A percentile compares a stretch with the other conserved stretches of the same genome.
phyloP scores from a whole-genome alignment of 2,888 invertebrate species.

The Cataglyphis cursor region DNA sequence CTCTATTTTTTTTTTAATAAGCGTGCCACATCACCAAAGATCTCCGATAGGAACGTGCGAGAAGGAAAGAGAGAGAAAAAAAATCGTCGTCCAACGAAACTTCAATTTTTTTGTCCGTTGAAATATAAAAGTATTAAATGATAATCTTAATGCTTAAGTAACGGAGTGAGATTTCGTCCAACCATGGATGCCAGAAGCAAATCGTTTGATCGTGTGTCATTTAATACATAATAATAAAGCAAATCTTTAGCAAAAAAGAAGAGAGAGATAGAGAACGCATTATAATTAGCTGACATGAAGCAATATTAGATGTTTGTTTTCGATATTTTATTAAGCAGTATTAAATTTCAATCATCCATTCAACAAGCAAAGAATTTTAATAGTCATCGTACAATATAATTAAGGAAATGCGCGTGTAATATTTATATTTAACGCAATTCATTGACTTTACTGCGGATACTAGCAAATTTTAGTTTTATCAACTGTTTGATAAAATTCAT shows the following conservation, averaged over 20 bases:
- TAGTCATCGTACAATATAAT: background rate
- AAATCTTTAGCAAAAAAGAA: background rate
- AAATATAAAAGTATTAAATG: constrained; percentile 26
- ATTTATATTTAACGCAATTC: background rate
- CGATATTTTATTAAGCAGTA: background rate
- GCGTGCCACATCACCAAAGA: background rate
- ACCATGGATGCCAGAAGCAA: background rate
- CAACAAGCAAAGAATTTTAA: background rate
- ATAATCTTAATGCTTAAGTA: constrained; percentile 22
- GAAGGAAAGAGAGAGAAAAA: background rate
- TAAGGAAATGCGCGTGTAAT: background rate
- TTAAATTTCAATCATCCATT: background rate
- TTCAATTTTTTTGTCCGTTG: background rate
- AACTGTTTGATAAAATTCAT: background rate
- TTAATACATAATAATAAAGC: constrained; percentile 9
- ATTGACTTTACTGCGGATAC: background rate
- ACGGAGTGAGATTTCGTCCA: constrained; percentile 3
- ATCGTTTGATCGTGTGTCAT: constrained; percentile 16
- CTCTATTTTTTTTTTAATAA: background rate
- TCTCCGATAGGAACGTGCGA: background rate
- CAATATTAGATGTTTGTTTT: background rate
- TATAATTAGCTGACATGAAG: constrained; percentile 10
- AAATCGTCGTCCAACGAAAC: background rate
- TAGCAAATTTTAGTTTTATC: background rate
- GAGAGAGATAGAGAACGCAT: background rate